These are phyloP conservation scores for Leucania comma DNA, from an alignment of 2,888 invertebrate species.

Conservation along the genomic window DNA sequence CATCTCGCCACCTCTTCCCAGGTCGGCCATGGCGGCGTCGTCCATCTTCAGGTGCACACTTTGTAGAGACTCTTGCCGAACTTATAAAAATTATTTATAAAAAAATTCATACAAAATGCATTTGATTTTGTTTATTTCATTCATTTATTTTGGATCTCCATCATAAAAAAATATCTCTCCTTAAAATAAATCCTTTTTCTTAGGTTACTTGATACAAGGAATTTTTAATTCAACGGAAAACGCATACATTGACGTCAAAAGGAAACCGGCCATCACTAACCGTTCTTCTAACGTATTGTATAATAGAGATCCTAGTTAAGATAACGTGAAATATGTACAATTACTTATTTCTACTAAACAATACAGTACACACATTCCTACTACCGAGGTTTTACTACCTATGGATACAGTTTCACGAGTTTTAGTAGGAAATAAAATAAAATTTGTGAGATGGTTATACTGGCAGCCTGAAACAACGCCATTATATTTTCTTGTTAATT, in stretches of 20 bases:
- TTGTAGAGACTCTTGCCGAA: too few relatives aligned
- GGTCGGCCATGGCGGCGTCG: too few relatives aligned
- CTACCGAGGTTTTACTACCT: slow-evolving; percentile 31
- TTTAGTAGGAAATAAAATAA: slow-evolving; percentile 37
- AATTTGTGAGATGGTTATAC: slow-evolving; percentile 34
- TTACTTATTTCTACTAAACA: slow-evolving; percentile 51
- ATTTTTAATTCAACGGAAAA: slow-evolving; percentile 34
- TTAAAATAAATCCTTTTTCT: background rate
- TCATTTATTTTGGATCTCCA: too few relatives aligned
- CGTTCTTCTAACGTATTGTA: slow-evolving; percentile 41
- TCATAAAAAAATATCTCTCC: too few relatives aligned
- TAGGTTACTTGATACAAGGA: background rate
- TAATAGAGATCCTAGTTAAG: slow-evolving; percentile 56
- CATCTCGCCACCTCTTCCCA: too few relatives aligned
- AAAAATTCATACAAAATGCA: too few relatives aligned
- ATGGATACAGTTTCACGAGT: slow-evolving; percentile 34
- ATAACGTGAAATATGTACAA: slow-evolving; percentile 55
- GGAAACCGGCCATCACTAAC: slow-evolving; percentile 19
- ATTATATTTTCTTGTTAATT: slow-evolving; percentile 54
- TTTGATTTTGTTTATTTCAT: too few relatives aligned
- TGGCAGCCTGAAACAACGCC: slow-evolving; percentile 17
- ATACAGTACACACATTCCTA: slow-evolving; percentile 45
- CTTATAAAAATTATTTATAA: too few relatives aligned
- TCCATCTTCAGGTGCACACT: too few relatives aligned
- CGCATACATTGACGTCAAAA: slow-evolving; percentile 29